A percentile compares a stretch with the other conserved stretches of the same genome.
Conservation (phyloP, 92 coral and sea anemone species). For the Zoanthus sansibaricus region DNA sequence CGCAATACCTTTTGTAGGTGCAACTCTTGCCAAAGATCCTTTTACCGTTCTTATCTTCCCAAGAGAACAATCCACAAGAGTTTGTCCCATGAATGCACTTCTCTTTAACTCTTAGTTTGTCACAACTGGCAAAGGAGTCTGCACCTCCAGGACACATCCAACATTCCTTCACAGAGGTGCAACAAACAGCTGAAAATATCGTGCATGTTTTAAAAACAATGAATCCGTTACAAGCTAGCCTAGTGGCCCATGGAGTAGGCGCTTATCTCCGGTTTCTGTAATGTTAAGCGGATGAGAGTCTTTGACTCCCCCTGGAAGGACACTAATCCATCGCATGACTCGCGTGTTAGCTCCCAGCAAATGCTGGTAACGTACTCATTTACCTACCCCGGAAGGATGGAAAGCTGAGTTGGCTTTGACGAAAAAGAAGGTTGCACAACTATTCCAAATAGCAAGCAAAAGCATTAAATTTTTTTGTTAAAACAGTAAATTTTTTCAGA, state of each 20-base stretch:
- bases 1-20: conserved; percentile 5
- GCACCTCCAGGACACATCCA: conserved; percentile 43
- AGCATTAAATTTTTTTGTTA: background rate
- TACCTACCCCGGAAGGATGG: no score
- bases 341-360: no score
- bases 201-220: background rate
- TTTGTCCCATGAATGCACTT: background rate
- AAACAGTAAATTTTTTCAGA: no score
- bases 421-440: no score
- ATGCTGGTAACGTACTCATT: no score
- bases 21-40: conserved; percentile 37
- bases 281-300: no score
- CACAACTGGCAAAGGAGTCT: conserved; percentile 17
- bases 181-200: background rate
- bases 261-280: no score
- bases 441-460: background rate
- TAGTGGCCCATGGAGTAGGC: no score
- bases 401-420: no score
- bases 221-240: no score
- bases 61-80: conserved; percentile 33
- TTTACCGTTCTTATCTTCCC: conserved; percentile 6
- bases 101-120: conserved; percentile 16
- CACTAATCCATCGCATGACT: no score
- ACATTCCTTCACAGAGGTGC: conserved; percentile 19
- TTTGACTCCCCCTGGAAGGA: no score